Percentiles rank a stretch among this genome's conserved stretches.
Conservation (phyloP, 2,888 invertebrate species). For the Merodon equestris region DNA sequence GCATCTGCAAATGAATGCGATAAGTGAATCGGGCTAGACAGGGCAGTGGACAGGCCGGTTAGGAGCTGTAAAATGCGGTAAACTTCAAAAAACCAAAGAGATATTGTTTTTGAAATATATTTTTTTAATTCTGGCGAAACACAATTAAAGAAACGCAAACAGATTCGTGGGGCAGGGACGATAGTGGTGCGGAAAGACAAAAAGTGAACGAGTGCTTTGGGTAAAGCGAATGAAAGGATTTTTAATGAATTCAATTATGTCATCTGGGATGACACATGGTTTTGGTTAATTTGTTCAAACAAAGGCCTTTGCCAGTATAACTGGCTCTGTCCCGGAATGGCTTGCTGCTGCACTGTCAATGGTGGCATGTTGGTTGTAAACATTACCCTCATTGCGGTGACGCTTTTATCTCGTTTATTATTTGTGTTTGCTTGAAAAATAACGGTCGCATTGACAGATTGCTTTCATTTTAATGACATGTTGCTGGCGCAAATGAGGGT, state of each 20-base stretch:
- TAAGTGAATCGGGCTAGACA: constrained; percentile 34
- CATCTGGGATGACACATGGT: constrained; percentile 57
- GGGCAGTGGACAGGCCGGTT: constrained; percentile 1
- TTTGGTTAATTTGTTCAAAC: constrained; percentile 47
- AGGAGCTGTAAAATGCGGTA: constrained; percentile 51
- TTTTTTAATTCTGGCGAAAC: constrained; percentile 4
- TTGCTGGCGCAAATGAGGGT: too few relatives aligned
- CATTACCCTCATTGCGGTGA: constrained; percentile 1
- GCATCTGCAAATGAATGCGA: constrained; percentile 30
- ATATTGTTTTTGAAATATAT: not conserved
- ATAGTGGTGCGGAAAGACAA: constrained; percentile 14
- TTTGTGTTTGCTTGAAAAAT: constrained; percentile 39
- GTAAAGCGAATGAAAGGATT: constrained; percentile 47
- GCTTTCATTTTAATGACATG: constrained; percentile 16
- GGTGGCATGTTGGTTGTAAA: not conserved
- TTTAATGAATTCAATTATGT: constrained; percentile 63
- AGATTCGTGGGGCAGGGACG: not conserved
- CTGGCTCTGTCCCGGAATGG: too few relatives aligned
- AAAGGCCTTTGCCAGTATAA: constrained; percentile 14
- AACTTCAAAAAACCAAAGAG: constrained; percentile 19
- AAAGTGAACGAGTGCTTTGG: constrained; percentile 34
- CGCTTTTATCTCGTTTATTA: constrained; percentile 13
- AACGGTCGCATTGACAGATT: constrained; percentile 35
- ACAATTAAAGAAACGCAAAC: constrained; percentile 22
- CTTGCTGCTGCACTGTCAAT: not conserved